Base-by-base conservation (phyloP, 1,140 invertebrate genomes). In the Hyles euphorbiae region DNA sequence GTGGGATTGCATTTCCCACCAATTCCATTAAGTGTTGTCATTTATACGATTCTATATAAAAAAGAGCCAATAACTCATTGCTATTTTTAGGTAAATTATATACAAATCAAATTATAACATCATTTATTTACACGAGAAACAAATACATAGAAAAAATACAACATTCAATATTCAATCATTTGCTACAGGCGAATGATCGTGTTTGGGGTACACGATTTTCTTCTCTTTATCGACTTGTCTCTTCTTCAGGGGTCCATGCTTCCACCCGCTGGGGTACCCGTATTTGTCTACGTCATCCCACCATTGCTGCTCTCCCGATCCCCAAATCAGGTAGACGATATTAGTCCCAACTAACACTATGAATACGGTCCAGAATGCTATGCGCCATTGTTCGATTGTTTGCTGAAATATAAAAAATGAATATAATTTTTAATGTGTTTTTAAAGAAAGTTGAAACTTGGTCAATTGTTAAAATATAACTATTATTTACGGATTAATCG, bases 321-420 rank as follows among this genome's bases (percentile, higher is more conserved):
- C 94, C 85, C 92, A 93, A 5, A 95, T 72, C 9, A 93, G 65
- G 72, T 94, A 97, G 0, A 96, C 64, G 1, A 94, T 56, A 63
- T 94, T 95, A 0, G 95, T 95, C 7, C 92, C 76, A 6, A 92
- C 74, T 59, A 96, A 93, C 1, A 96, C 76, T 2, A 57, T 63
- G 55, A 81, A 83, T 56, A 82, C 79, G 0, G 77, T 69, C 81
- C 83, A 87, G 52, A 87, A 87, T 33, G 83, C 86, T 3, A 90
- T 81, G 47, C 94, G 90, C 96, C 96, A 97, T 83, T 96, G 92
- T 6, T 87, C 76, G 5, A 94, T 71, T 7, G 92, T 92, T 81
- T 93, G 91, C 94, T 96, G 63, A 92, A 91, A 69, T n/a, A 60
- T 51, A 45, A 32, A 57, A 47, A 53, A 12, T 56, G 0, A 5